Base-by-base conservation (phyloP, 2,113 vertebrate species). In the Aphelocoma coerulescens region DNA sequence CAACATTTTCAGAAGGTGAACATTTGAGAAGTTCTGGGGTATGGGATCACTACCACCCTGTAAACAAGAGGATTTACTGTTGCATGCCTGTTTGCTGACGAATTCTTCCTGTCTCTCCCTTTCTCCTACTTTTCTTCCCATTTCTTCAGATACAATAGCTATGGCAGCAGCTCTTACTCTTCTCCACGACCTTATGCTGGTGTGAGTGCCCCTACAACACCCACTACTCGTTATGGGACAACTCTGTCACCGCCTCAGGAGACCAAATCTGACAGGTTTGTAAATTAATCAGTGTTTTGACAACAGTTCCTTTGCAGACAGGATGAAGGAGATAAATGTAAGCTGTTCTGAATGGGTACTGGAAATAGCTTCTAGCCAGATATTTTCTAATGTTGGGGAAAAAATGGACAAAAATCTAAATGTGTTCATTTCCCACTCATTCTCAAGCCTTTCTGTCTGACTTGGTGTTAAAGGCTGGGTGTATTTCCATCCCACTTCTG, bases 201-300 rank as follows among this genome's bases (percentile, higher is more conserved):
- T 81, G 82, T 97, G 20, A 97, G 96, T 88, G 95, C 96, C 82
- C 93, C 98, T 58, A 75, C 95, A 26, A 97, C 98, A 13, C 95
- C 98, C 32, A 85, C 93, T 16, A 96, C 98, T 96, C 97, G 91
- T 83, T 97, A 98, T 49, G 93, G 92, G 19, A 95, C 90, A 28
- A 93, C 98, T 61, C 84, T 97, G 16, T 95, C 98, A 15, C 95
- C 97, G 0, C 85, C 98, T 33, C 96, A 98, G 24, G 99, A 99
- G 55, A 81, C 97, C 95, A 98, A 98, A 94, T 49, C 96, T 28
- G 99, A 99, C 93, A 98, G 98, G 99, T 99, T 67, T 85, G 98
- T 95, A 10, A 44, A 73, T 85, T 67, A 49, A 32, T 74, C 8
- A 18, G 13, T 59, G 44, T 69, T 85, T 71, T 83, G 21, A 75